Conservation (phyloP, 2,888 invertebrate species). For the Drosophila ustulata region DNA sequence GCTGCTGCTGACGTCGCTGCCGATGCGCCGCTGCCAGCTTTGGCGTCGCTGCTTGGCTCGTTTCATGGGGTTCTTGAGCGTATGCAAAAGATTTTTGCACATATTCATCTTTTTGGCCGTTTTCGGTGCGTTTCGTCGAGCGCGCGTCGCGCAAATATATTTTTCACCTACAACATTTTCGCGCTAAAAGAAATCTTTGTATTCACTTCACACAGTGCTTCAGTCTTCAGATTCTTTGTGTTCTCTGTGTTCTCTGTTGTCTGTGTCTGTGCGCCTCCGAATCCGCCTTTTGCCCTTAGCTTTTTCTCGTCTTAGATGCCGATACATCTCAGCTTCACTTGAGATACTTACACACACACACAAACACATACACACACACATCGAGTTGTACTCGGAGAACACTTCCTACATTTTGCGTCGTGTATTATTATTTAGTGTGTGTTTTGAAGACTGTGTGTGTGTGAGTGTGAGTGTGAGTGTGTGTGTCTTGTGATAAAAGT, state of each 20-base stretch:
- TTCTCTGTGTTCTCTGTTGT: conserved; percentile 37
- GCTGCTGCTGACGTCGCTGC: conserved; percentile 42
- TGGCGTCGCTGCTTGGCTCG: conserved; percentile 52
- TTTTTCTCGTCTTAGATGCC: conserved; percentile 51
- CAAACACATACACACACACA: conserved; percentile 11
- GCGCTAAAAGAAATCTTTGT: conserved; percentile 65
- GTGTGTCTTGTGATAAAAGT: conserved; percentile 15
- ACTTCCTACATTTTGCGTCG: conserved; percentile 55
- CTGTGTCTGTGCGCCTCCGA: conserved; percentile 27
- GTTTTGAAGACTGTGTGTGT: conserved; percentile 32
- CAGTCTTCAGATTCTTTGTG: conserved; percentile 43
- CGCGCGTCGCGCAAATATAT: conserved; percentile 64
- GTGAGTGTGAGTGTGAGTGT: not conserved
- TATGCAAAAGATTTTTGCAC: conserved; percentile 85
- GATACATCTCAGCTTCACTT: conserved; percentile 62
- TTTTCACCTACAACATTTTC: conserved; percentile 61
- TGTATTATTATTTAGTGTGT: conserved; percentile 50
- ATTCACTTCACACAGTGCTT: conserved; percentile 33
- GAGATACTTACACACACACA: conserved; percentile 38
- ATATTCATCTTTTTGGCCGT: conserved; percentile 85
- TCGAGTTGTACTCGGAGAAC: conserved; percentile 11
- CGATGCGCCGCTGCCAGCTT: conserved; percentile 51
- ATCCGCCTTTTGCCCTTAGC: conserved; percentile 28
- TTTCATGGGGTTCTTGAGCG: conserved; percentile 83
- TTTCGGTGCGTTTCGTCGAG: conserved; percentile 84